Evolutionary conservation across 2,797 vertebrate genomes (phyloP).

Genomic region (Megaceryle alcyon): DNA sequence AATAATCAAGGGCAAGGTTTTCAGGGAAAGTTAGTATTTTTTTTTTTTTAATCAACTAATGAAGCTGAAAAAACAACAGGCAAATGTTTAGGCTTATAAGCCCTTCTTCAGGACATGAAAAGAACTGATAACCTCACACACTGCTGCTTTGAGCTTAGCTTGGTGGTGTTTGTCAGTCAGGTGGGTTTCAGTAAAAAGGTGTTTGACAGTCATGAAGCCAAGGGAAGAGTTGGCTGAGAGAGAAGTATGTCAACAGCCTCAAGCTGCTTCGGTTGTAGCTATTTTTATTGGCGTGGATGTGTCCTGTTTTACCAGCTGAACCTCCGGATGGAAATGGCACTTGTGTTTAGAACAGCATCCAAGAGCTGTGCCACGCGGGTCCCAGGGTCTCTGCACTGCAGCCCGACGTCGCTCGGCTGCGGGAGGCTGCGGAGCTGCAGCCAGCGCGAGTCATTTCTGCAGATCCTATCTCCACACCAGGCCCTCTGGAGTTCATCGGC

Average conservation of each 20-base stretch:
- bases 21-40: neutral
- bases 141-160: neutral
- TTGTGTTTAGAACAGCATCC: accelerated
- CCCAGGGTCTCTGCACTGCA: neutral
- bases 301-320: accelerated
- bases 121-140: neutral
- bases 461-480: neutral
- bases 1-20: neutral
- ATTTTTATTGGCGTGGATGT: accelerated
- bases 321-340: accelerated
- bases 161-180: neutral
- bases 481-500: neutral
- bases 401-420: accelerated
- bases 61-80: accelerated
- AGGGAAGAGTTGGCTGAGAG: neutral
- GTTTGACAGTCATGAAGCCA: accelerated
- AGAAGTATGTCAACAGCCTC: accelerated
- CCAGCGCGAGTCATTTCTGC: neutral
- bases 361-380: neutral
- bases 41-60: neutral
- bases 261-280: accelerated
- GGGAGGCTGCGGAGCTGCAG: neutral
- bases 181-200: neutral
- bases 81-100: neutral
- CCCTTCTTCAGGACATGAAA: neutral